These are phyloP conservation scores for Eremobia ochroleuca DNA, from an alignment of 2,888 invertebrate genomes.

Conservation along the genomic window DNA sequence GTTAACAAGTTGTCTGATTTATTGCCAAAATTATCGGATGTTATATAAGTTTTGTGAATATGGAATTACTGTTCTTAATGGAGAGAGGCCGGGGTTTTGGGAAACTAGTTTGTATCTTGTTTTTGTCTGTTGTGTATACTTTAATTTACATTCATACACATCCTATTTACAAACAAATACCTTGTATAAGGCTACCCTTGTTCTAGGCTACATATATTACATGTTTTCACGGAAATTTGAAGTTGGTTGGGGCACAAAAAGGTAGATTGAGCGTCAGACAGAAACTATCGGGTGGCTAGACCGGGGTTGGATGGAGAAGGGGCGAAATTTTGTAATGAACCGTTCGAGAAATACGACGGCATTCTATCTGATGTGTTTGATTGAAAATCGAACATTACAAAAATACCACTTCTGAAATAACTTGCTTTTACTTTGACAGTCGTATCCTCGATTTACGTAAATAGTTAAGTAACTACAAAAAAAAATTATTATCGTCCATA, in stretches of 20 bases:
- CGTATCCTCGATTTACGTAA: not conserved
- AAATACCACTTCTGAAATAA: not conserved
- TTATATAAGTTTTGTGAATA: constrained; percentile 64
- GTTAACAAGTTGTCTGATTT: constrained; percentile 73
- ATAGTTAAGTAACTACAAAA: not conserved
- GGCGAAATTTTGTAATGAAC: constrained; percentile 55
- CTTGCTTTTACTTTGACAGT: not conserved
- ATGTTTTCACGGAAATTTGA: constrained; percentile 17
- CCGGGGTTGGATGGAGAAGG: constrained; percentile 7
- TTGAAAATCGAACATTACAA: constrained; percentile 34
- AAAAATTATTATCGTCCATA: not conserved
- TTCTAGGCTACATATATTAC: constrained; percentile 27
- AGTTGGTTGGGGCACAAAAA: constrained; percentile 34
- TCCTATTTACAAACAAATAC: constrained; percentile 13
- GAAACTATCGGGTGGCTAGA: constrained; percentile 36
- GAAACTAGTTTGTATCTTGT: constrained; percentile 46
- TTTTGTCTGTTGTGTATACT: constrained; percentile 34
- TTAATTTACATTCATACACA: constrained; percentile 15
- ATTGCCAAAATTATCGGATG: constrained; percentile 68
- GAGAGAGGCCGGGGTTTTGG: constrained; percentile 33
- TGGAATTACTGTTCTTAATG: constrained; percentile 57
- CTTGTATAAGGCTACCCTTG: constrained; percentile 4
- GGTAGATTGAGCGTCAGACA: constrained; percentile 43
- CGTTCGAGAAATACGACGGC: constrained; percentile 18
- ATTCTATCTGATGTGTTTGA: constrained; percentile 28